phyloP scores from a whole-genome alignment of 1,140 invertebrate genomes.

The Homalodisca vitripennis region DNA sequence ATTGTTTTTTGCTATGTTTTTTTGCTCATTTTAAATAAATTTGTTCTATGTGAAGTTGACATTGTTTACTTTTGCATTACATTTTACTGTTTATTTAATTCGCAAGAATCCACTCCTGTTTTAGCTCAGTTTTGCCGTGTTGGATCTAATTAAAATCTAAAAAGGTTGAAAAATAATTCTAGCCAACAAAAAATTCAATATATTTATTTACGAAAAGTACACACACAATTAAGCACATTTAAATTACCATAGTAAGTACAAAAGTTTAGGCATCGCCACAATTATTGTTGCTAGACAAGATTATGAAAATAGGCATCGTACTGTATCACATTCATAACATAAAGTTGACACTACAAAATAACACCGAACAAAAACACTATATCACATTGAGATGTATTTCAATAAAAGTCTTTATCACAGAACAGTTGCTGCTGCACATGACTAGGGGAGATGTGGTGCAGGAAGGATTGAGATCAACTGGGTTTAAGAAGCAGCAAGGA shows the following conservation, averaged over 20 bases:
- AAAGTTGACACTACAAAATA: not conserved
- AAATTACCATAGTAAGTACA: not conserved
- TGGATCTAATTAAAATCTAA: no score
- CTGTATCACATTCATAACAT: not conserved
- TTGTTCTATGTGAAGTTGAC: no score
- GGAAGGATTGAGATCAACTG: slow-evolving; percentile 1
- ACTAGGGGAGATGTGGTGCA: not conserved
- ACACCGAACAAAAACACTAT: not conserved
- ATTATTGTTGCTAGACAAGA: not conserved
- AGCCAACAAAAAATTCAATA: no score
- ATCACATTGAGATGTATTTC: slow-evolving; percentile 1
- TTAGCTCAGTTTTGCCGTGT: no score
- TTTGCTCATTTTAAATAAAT: no score
- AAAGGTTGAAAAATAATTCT: no score
- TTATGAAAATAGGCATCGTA: not conserved
- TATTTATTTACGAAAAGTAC: no score
- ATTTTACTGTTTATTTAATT: no score
- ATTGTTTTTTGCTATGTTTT: no score
- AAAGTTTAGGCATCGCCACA: not conserved
- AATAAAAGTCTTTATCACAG: slow-evolving; percentile 19
- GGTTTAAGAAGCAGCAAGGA: slow-evolving; percentile 9
- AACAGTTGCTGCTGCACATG: not conserved
- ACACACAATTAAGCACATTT: not conserved
- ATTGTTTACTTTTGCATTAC: no score
- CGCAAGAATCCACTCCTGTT: no score